These are phyloP conservation scores for Himalopsyche japonica DNA, from an alignment of 2,888 invertebrate genomes.

Conservation along the genomic window DNA sequence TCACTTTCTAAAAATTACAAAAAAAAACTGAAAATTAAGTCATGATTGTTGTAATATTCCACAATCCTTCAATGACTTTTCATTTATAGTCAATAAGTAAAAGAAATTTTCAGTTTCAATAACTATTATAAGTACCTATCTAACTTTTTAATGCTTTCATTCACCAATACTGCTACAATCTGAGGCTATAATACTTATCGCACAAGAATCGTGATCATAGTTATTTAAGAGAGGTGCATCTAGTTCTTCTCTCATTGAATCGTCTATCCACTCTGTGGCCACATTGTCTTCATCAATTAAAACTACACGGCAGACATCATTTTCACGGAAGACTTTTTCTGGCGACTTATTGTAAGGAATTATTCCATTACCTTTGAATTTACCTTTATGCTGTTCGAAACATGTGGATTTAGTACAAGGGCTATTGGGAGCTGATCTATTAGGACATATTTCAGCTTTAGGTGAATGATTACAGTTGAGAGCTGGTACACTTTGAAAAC, in stretches of 20 bases:
- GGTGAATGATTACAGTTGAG: conserved; percentile 29
- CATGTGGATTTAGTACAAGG: conserved; percentile 28
- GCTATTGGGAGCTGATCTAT: conserved; percentile 38
- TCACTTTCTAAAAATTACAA: too few species aligned
- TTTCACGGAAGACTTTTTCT: conserved; percentile 9
- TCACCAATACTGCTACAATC: not conserved
- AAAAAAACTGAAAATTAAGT: too few species aligned
- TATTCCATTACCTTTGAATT: not conserved
- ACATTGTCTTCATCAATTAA: conserved; percentile 37
- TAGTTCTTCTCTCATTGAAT: conserved; percentile 23
- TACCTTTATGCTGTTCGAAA: conserved; percentile 7
- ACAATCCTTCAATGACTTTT: too few species aligned
- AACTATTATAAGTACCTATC: not conserved
- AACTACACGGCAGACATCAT: conserved; percentile 28
- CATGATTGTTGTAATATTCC: too few species aligned
- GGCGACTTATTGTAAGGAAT: not conserved
- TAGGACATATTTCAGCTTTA: conserved; percentile 15
- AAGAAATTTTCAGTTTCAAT: too few species aligned
- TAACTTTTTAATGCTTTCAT: not conserved
- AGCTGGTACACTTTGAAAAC: conserved; percentile 38
- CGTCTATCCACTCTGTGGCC: conserved; percentile 37
- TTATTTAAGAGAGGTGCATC: conserved; percentile 31
- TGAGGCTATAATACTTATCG: not conserved
- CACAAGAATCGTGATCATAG: conserved; percentile 14
- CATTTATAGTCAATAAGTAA: too few species aligned